Evolutionary conservation across 2,888 invertebrate genomes (phyloP).

Genomic region (Dasypolia templi): DNA sequence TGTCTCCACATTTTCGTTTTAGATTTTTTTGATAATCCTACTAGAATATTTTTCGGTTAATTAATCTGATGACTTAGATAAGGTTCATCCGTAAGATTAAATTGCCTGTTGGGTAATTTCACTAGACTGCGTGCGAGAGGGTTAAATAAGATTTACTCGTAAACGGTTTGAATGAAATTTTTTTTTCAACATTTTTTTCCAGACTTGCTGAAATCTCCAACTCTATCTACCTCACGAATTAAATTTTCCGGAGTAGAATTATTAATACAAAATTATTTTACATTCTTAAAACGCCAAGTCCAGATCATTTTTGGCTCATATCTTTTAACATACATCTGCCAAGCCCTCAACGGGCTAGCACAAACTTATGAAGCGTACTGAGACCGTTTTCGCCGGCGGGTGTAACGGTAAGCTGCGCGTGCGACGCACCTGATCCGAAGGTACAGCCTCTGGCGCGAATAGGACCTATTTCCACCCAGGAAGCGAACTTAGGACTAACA

Average conservation of each 20-base stretch:
- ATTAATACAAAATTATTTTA: neutral
- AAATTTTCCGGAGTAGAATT: neutral
- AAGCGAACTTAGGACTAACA: conserved; percentile 63
- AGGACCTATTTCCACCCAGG: conserved; percentile 65
- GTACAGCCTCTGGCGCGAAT: conserved; percentile 71
- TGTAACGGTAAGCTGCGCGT: conserved; percentile 80
- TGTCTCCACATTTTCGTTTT: conserved; percentile 71
- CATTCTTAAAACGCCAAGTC: neutral
- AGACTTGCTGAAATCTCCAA: neutral
- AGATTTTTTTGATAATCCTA: conserved; percentile 62
- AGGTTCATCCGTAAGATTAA: conserved; percentile 18
- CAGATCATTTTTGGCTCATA: conserved; percentile 43
- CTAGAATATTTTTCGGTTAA: conserved; percentile 67
- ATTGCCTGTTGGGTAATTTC: neutral
- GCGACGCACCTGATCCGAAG: conserved; percentile 80
- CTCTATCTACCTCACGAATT: neutral
- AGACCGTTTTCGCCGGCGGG: conserved; percentile 78
- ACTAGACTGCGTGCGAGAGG: neutral
- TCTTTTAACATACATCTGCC: conserved; percentile 54
- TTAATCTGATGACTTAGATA: conserved; percentile 62
- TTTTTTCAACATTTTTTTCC: neutral
- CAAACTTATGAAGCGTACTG: conserved; percentile 39
- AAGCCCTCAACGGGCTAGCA: conserved; percentile 23
- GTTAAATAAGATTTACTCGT: neutral
- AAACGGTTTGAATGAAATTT: neutral